Base-by-base conservation (phyloP, 2,888 invertebrate species). In the Hydropsyche betteni region DNA sequence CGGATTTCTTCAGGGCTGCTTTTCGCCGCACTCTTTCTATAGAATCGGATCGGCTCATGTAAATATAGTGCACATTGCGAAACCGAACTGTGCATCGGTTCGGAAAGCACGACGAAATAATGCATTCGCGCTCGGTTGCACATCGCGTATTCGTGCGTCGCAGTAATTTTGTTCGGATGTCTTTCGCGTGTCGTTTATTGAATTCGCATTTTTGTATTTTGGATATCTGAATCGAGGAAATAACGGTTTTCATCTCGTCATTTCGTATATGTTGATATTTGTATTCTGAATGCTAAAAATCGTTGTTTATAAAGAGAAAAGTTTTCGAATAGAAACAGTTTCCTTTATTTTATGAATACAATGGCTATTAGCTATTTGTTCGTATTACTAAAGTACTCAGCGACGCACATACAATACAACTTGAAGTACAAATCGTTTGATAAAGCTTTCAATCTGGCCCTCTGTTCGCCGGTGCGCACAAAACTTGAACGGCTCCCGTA, bases 1-100 rank as follows among this genome's bases (percentile, higher is more conserved):
- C 14, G 74, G 69, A 68, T 77, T 72, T 76, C 71, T 74, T 61
- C 34, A 24, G 24, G 24, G 24, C 24, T 24, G 24, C 24, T 24
- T 24, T 24, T 24, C 24, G 24, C 44, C 64, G 33, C 6, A 6
- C 44, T 10, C 44, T 50, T 44, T 24, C 8, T 14, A 5, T 6
- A 3, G 36, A 24, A 64, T 64, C 36, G 64, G 34, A 64, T 36
- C 24, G 34, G 36, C 55, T 68, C 68, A 76, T 78, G 78, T 76
- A 76, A 76, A 77, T 75, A 71, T 44, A 68, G 72, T 71, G 69
- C 75, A 74, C 74, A 77, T 77, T 69, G 72, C 61, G 33, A 71
- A 33, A 69, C 58, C 50, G 58, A 58, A 75, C 75, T 75, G 75
- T 74, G 55, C 51, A 70, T 64, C 74, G 53, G 74, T 76, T 76